Conservation (phyloP, 2,113 vertebrate species). For the Rhinogobius similis region DNA sequence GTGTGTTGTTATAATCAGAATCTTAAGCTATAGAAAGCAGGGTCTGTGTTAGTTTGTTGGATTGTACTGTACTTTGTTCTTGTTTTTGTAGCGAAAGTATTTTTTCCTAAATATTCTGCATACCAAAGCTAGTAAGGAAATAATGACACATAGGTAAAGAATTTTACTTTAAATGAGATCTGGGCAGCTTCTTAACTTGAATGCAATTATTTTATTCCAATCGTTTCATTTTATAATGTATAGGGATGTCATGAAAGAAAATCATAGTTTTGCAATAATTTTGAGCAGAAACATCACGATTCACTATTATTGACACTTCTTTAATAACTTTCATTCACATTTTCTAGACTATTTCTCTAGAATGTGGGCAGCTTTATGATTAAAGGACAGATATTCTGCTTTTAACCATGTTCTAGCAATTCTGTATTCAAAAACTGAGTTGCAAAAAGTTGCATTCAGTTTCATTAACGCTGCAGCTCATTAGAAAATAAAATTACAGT, state of each 20-base stretch:
- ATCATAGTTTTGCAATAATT: background rate
- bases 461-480: no score
- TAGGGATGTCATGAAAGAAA: background rate
- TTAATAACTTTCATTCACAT: no score
- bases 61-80: background rate
- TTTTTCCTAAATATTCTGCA: background rate
- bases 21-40: background rate
- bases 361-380: no score
- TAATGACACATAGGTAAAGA: background rate
- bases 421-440: no score
- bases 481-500: no score
- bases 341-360: no score
- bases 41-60: background rate
- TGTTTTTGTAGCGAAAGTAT: background rate
- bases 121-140: background rate
- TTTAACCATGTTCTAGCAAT: no score
- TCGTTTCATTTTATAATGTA: background rate
- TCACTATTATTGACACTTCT: background rate
- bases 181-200: background rate
- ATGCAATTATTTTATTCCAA: background rate
- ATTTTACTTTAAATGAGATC: no score
- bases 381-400: no score
- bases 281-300: background rate
- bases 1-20: conserved; percentile 42
- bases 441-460: no score